Conservation (phyloP, 2,888 invertebrate genomes). For the Balanococcus diminutus region DNA sequence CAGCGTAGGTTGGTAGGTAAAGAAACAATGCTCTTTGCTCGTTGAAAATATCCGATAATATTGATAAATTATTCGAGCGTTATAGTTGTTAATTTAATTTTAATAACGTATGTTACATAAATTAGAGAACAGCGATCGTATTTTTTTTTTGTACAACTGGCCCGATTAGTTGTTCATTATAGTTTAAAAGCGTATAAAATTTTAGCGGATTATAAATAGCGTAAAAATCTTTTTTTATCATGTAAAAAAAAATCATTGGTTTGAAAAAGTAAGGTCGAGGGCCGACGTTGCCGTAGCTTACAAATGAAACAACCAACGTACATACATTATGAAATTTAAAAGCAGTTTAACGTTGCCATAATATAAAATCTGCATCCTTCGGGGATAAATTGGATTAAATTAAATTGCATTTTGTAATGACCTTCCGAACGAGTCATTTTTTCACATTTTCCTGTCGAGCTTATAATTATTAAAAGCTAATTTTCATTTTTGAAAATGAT, state of each 20-base stretch:
- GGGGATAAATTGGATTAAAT: conserved; percentile 41
- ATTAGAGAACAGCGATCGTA: background rate
- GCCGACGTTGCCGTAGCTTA: background rate
- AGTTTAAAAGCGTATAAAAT: conserved; percentile 23
- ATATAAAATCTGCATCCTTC: conserved; percentile 39
- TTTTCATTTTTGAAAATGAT: conserved; percentile 29
- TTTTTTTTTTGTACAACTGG: background rate
- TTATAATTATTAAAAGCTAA: conserved; percentile 38
- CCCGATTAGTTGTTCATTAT: conserved; percentile 23
- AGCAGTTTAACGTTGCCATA: conserved; percentile 34
- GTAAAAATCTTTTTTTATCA: background rate
- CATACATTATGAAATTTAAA: conserved; percentile 31
- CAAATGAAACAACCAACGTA: conserved; percentile 6
- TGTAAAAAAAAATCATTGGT: background rate
- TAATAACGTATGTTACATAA: conserved; percentile 26
- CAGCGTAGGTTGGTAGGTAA: background rate
- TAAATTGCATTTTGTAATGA: conserved; percentile 43
- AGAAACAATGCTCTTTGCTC: background rate
- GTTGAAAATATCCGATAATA: background rate
- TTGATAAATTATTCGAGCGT: conserved; percentile 27
- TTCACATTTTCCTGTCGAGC: background rate
- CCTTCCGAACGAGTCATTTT: conserved; percentile 13
- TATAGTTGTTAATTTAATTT: conserved; percentile 34
- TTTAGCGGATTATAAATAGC: conserved; percentile 32
- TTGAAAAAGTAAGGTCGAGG: background rate